Evolutionary conservation across 1,140 invertebrate species (phyloP).

Genomic region (Mizuhopecten yessoensis): DNA sequence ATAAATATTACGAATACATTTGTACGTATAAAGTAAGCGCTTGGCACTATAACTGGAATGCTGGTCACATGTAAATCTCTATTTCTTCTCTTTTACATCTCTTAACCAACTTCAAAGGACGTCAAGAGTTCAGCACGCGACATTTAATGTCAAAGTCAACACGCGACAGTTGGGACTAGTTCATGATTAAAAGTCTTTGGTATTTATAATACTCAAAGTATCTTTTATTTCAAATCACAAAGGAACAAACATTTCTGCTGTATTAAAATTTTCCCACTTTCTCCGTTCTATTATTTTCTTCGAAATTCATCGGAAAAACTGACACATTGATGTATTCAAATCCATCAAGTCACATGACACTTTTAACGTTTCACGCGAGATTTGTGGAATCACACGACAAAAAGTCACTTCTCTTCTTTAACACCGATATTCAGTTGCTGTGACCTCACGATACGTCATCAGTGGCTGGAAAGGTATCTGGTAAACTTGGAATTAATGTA

Average conservation of each 20-base stretch:
- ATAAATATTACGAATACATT: neutral
- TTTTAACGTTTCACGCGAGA: too few relatives aligned
- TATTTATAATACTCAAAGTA: conserved; percentile 16
- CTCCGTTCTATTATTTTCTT: too few relatives aligned
- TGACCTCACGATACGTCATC: too few relatives aligned
- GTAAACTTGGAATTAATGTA: too few relatives aligned
- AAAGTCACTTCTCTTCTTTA: too few relatives aligned
- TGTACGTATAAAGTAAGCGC: neutral
- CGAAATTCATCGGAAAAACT: neutral
- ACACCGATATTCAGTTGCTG: too few relatives aligned
- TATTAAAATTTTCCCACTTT: neutral
- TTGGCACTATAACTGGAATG: conserved; percentile 12
- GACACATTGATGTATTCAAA: neutral
- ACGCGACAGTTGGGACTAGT: conserved; percentile 1
- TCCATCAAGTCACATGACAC: too few relatives aligned
- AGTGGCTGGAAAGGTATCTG: too few relatives aligned
- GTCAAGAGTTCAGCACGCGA: conserved; percentile 21
- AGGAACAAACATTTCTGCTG: neutral
- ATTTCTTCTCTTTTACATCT: neutral
- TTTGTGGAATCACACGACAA: too few relatives aligned
- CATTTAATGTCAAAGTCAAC: neutral
- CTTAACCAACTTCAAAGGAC: neutral
- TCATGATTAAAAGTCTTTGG: neutral
- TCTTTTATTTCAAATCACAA: neutral
- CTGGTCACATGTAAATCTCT: neutral